Percentiles rank a stretch among this genome's conserved stretches.
These are phyloP conservation scores for Drosophila kanapiae DNA, from an alignment of 1,140 invertebrate genomes.

Conservation along the genomic window DNA sequence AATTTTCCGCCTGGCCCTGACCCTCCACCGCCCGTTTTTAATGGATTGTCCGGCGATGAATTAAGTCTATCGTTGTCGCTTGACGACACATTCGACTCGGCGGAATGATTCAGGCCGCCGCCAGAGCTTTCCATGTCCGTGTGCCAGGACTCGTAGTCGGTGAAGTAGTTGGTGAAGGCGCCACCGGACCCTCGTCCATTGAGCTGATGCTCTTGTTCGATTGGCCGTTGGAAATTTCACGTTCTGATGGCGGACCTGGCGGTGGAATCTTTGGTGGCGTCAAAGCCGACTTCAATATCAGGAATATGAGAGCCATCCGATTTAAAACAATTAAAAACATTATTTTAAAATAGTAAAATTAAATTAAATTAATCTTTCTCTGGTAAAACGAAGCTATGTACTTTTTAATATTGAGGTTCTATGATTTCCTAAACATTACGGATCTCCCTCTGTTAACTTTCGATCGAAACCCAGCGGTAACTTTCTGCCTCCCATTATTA, in stretches of 20 bases:
- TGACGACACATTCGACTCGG: constrained; percentile 83
- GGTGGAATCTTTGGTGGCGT: constrained; percentile 91
- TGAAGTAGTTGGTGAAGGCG: constrained; percentile 88
- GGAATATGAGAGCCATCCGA: no score
- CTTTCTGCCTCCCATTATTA: no score
- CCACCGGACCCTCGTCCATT: constrained; percentile 86
- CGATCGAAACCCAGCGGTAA: no score
- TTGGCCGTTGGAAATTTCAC: constrained; percentile 89
- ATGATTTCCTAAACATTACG: no score
- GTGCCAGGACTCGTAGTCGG: constrained; percentile 80
- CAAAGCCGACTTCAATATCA: constrained; percentile 86
- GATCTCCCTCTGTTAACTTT: no score
- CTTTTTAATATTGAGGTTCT: no score
- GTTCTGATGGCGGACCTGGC: constrained; percentile 88
- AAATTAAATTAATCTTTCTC: no score
- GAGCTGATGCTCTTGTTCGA: constrained; percentile 91
- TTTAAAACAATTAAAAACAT: no score
- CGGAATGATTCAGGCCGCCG: constrained; percentile 76
- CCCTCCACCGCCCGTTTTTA: constrained; percentile 48
- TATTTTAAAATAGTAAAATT: no score
- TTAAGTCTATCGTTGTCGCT: constrained; percentile 82
- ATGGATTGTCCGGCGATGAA: constrained; percentile 77
- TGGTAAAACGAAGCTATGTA: no score
- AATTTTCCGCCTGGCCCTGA: constrained; percentile 54
- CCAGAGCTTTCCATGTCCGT: constrained; percentile 83